Evolutionary conservation across 2,113 vertebrate genomes (phyloP), one percentile per base, ranked within the genome.

Genomic region (Nannospalax galili): DNA sequence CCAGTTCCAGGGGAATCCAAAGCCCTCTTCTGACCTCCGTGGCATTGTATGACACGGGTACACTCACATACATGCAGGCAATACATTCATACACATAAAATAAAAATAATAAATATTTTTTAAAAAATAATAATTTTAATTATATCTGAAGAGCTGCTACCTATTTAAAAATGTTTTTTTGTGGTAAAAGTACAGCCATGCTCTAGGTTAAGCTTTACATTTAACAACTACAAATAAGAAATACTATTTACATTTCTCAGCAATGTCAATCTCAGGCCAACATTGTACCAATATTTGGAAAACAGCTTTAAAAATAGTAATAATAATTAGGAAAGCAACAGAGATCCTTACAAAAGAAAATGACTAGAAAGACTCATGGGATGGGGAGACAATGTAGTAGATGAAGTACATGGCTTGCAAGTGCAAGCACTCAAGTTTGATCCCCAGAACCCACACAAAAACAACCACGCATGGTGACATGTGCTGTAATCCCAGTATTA

Each of bases 281-380:
- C 56, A 91, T 64, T 58, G 90, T 35, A 84, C 10, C 35, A 95
- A 75, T 7, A 58, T 45, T 84, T 30, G 35, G 26, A 58, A 93
- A 95, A 93, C 5, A 96, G 52, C 37, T 92, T 35, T 45, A 67
- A 45, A 84, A 84, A 62, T 81, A 81, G 15, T 62, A 62, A 37
- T 58, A 79, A 79, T 81, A n/a, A 93, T 79, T n/a, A 80, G 3
- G 28, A 79, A 91, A 22, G n/a, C 32, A 45, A 48, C 32, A 12
- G 37, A 89, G 37, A 92, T 92, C 79, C 40, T 84, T 95, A n/a
- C 45, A 86, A 70, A 79, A 89, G 32, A 15, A 52, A 90, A 95
- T 30, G 17, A 92, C 82, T 56, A 89, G 35, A 24, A 92, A 9
- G 82, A 45, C 56, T 65, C 42, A 84, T 1, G 1, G 62, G 30